Base-by-base conservation (phyloP, 64 coral and sea anemone genomes). In the Dendrophyllia cribrosa region DNA sequence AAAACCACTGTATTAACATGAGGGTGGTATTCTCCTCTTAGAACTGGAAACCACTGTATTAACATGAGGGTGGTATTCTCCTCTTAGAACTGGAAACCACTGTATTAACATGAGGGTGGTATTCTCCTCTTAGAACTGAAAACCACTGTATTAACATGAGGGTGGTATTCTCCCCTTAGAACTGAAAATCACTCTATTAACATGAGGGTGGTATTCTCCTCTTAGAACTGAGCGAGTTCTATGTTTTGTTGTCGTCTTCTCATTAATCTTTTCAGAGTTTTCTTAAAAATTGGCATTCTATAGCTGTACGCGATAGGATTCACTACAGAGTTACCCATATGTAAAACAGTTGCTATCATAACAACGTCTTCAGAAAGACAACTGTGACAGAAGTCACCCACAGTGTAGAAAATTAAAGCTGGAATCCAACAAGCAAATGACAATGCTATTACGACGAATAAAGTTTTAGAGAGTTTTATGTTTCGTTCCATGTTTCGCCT, bases 401-500 rank as follows among this genome's bases (percentile, higher is more conserved):
- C 13, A 17, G 5, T 17, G 43, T 74, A 74, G 26, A 74, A 74
- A 25, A 74, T 1, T 74, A 74, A 0, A 76, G 16, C 19, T 53
- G 74, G 74, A n/a, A 77, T 19, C 49, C 51, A 56, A 77, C 48
- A 77, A 24, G n/a, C 46, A 77, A 77, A n/a, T 12, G 75, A 77
- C 21, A 77, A 13, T 16, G 19, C 50, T 53, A 55, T 77, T 6
- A 75, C 45, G 9, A 75, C 3, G 4, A 75, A 49, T 44, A 55
- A 3, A 7, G 75, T 77, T 55, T 77, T 53, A 2, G 75, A 77
- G 16, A 76, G 74, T 76, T 76, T 76, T 22, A 52, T 11, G 48
- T 76, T 76, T 19, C 19, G 4, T 52, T 51, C 74, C 48, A 76
- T 52, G 48, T 22, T 22, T n/a, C 49, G 48, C 43, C 74, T 76